Evolutionary conservation across 2,113 vertebrate genomes (phyloP).

Genomic region (Morphnarchus princeps): DNA sequence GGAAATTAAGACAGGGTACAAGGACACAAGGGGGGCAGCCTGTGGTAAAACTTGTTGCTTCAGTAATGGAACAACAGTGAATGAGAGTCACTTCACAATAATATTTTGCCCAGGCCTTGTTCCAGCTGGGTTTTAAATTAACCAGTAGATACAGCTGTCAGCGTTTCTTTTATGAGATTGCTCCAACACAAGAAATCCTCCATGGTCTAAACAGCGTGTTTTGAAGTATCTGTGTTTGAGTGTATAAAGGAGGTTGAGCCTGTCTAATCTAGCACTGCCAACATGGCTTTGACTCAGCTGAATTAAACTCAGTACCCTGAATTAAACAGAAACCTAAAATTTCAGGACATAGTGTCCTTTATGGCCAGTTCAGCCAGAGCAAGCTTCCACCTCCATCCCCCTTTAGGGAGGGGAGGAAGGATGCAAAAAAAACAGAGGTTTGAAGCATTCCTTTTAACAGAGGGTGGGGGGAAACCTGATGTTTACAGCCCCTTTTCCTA

Average conservation of each 20-base stretch:
- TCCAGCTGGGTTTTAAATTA: conserved; percentile 60
- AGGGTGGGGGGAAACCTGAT: background rate
- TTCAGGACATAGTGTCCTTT: background rate
- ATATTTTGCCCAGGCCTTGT: conserved; percentile 27
- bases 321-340: background rate
- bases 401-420: background rate
- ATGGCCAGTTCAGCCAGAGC: background rate
- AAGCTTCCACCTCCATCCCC: background rate
- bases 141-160: conserved; percentile 40
- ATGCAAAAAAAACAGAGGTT: background rate
- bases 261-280: background rate
- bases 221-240: background rate
- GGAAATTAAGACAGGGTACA: background rate
- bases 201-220: background rate
- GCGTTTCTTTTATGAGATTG: conserved; percentile 30
- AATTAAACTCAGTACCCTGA: background rate
- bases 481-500: background rate
- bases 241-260: background rate
- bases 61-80: background rate
- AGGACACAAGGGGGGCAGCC: background rate
- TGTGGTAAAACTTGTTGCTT: conserved; percentile 24
- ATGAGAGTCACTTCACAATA: background rate
- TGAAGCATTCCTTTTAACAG: background rate
- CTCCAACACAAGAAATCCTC: conserved; percentile 25
- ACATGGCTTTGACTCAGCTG: background rate